Evolutionary conservation across 2,797 vertebrate genomes (phyloP), one percentile per base, ranked within the genome.

Genomic region (Takifugu ocellatus): DNA sequence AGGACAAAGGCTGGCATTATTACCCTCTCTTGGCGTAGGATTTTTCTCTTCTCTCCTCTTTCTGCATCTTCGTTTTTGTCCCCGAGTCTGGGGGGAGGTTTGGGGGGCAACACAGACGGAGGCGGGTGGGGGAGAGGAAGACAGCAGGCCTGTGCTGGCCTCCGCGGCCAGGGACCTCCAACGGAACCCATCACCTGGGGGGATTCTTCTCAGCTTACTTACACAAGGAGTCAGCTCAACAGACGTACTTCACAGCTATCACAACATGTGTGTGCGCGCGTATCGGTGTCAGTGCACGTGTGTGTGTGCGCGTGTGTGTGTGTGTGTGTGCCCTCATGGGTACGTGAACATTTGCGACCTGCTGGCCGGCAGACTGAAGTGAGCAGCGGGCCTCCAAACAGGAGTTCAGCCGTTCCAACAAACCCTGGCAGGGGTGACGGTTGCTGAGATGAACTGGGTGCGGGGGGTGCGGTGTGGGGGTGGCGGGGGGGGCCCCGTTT

Each of bases 181-280:
- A 87, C 89, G 85, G 79, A 89, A 87, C 84, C 87, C 79, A 88
- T 88, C 88, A 91, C 87, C 89, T 85, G 78, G 83, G 85, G 90
- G 83, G 82, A 87, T 88, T 89, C 70, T 84, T 84, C 84, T 90
- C 83, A 77, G 81, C 78, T 89, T 88, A 87, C 82, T 82, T 87
- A 88, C 89, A 85, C 85, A 90, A 87, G 74, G 72, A 75, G 74
- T 73, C 79, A 85, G 81, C 83, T 85, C 88, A 87, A 84, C 82
- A 87, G 80, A 87, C 83, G 89, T 77, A 70, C 76, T 70, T 79
- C 68, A 59, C 63, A 72, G 68, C 62, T 71, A 77, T 84, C 61
- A 44, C 49, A 61, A 50, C 58, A 51, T 64, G 64, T 68, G 46
- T 48, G 61, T 50, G 55, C 58, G 57, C 51, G n/a, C 53, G 39